These are phyloP conservation scores for Nanorana parkeri DNA, from an alignment of 2,113 vertebrate species.

Conservation along the genomic window DNA sequence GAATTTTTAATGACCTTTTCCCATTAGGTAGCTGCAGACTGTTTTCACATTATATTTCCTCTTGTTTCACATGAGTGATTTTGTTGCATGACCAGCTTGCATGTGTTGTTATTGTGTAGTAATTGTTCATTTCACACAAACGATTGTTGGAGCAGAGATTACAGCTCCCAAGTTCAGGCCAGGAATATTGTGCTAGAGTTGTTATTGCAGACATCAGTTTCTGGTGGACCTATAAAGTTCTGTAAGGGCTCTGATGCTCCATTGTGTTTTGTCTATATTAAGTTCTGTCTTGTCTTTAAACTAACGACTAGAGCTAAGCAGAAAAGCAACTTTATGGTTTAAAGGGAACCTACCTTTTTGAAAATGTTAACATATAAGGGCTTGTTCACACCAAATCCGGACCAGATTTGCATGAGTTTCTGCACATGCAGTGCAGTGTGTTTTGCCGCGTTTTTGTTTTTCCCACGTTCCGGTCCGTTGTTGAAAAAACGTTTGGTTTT, in stretches of 20 bases:
- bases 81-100: constrained; percentile 19
- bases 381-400: no score
- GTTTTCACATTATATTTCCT: constrained; percentile 36
- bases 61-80: constrained; percentile 43
- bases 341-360: no score
- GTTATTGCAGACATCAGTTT: neutral
- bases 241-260: neutral
- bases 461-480: no score
- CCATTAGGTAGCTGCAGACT: constrained; percentile 32
- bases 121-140: constrained; percentile 16
- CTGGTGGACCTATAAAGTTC: neutral
- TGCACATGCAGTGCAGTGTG: no score
- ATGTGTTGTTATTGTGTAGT: constrained; percentile 24
- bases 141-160: neutral
- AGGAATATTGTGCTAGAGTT: neutral
- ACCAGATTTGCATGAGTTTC: no score
- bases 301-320: no score
- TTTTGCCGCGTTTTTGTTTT: no score
- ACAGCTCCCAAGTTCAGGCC: neutral
- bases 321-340: no score
- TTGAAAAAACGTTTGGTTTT: no score
- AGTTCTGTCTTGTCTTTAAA: no score
- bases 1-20: constrained; percentile 40
- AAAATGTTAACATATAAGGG: no score
- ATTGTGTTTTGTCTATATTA: neutral